Evolutionary conservation across 1,140 invertebrate species (phyloP).

Genomic region (Polypedilum vanderplanki): DNA sequence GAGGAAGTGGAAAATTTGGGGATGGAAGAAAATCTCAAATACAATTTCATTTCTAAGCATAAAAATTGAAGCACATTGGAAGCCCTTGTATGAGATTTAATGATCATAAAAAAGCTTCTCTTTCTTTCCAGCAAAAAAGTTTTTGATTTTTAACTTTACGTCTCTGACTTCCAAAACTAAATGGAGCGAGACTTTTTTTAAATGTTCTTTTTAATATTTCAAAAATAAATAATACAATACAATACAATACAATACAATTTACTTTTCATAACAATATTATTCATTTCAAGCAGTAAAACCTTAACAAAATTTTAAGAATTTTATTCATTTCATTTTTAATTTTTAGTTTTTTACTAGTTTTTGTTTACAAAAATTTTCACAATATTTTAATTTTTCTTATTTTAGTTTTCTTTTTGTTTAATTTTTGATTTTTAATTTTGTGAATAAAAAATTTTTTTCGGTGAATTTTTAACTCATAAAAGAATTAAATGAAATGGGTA

Average conservation of each 20-base stretch:
- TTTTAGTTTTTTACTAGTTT: neutral
- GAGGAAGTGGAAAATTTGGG: neutral
- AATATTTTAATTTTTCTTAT: neutral
- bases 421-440: slow-evolving; percentile 1
- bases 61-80: neutral
- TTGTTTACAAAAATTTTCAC: slow-evolving; percentile 1
- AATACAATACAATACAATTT: neutral
- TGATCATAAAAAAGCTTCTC: slow-evolving; percentile 27
- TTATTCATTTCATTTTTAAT: slow-evolving; percentile 18
- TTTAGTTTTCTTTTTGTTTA: neutral
- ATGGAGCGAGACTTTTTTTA: too few relatives aligned
- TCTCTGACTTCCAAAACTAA: too few relatives aligned
- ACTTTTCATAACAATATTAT: slow-evolving; percentile 4
- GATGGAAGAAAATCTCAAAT: neutral
- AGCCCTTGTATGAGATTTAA: neutral
- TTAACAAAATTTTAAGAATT: slow-evolving; percentile 15
- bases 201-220: neutral
- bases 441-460: too few relatives aligned
- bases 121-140: slow-evolving; percentile 6
- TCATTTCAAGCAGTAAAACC: slow-evolving; percentile 22
- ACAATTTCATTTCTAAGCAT: neutral
- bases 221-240: slow-evolving; percentile 16
- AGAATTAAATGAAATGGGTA: too few relatives aligned
- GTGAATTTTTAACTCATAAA: too few relatives aligned
- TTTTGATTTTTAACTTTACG: neutral